Evolutionary conservation across 2,113 vertebrate genomes (phyloP).

Genomic region (Lagopus leucura): DNA sequence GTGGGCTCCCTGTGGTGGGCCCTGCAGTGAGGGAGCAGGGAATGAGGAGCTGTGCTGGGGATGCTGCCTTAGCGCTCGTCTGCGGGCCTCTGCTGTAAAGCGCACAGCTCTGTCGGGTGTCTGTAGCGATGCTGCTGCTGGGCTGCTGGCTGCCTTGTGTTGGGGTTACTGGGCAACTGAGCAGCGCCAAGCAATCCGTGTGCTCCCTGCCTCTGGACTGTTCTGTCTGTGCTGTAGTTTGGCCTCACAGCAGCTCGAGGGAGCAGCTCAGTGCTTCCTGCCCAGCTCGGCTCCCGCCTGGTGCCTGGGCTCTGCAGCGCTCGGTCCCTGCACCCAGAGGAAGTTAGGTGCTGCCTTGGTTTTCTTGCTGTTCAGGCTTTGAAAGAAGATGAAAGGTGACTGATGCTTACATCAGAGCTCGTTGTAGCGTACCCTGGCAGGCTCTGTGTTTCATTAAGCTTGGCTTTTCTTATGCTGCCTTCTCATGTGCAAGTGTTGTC

Average conservation of each 20-base stretch:
- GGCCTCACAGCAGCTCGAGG: background rate
- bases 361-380: background rate
- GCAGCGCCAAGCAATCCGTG: fast-evolving
- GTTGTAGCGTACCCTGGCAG: background rate
- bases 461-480: background rate
- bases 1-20: background rate
- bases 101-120: background rate
- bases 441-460: background rate
- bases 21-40: background rate
- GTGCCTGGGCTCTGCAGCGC: background rate
- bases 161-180: fast-evolving
- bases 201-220: background rate
- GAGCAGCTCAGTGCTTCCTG: background rate
- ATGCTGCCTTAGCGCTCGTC: background rate
- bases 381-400: background rate
- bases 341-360: background rate
- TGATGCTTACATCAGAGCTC: background rate
- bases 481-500: background rate
- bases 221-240: background rate
- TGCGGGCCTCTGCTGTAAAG: background rate
- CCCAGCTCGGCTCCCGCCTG: background rate
- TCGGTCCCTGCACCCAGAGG: background rate
- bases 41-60: background rate
- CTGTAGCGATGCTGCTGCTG: fast-evolving
- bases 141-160: fast-evolving